A percentile compares a stretch with the other conserved stretches of the same genome.
Conservation (phyloP, 2,888 invertebrate species). For the Ypsolopha scabrella region DNA sequence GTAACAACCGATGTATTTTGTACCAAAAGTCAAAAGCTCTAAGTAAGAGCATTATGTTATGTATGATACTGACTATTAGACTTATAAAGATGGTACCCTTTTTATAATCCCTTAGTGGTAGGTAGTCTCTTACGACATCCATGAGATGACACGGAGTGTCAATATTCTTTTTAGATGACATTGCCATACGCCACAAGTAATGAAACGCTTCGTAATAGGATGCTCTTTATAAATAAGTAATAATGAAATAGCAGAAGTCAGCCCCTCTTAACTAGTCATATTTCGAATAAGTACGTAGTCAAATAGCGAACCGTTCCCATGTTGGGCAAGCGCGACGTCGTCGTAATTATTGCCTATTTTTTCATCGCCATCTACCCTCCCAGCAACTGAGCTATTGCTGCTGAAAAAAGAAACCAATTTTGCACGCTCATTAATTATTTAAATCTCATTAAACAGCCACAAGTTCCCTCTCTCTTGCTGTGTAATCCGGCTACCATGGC, state of each 20-base stretch:
- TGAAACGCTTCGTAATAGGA: constrained; percentile 20
- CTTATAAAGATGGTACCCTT: too few relatives aligned
- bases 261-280: constrained; percentile 25
- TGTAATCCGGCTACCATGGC: constrained; percentile 36
- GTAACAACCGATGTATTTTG: too few relatives aligned
- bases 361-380: constrained; percentile 43
- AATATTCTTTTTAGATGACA: too few relatives aligned
- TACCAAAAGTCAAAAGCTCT: too few relatives aligned
- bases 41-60: too few relatives aligned
- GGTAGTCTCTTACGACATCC: too few relatives aligned
- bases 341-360: constrained; percentile 57
- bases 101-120: too few relatives aligned
- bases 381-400: constrained; percentile 23
- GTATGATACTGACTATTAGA: too few relatives aligned
- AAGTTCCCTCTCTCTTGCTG: constrained; percentile 50
- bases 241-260: constrained; percentile 18
- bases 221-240: constrained; percentile 48
- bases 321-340: constrained; percentile 23
- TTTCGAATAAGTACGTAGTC: constrained; percentile 13
- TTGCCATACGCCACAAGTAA: too few relatives aligned
- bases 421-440: constrained; percentile 70
- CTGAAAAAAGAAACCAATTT: constrained; percentile 67
- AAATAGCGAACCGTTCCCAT: neutral
- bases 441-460: constrained; percentile 68
- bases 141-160: too few relatives aligned